Base-by-base conservation (phyloP, 2,888 invertebrate species). In the Stenchaetothrips biformis region DNA sequence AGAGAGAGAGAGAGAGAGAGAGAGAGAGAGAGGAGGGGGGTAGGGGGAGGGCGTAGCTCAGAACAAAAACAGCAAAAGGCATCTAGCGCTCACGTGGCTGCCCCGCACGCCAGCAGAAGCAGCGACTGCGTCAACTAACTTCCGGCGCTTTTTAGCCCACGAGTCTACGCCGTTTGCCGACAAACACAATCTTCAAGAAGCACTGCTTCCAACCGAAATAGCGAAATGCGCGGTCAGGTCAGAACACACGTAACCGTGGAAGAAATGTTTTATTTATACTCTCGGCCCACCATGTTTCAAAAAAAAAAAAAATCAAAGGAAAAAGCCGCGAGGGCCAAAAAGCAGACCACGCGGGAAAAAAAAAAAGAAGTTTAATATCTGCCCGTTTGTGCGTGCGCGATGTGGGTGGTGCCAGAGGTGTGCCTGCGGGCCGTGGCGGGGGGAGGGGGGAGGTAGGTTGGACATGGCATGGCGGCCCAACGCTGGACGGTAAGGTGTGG, bases 361-460 rank as follows among this genome's bases (percentile, higher is more conserved):
- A 53, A 11, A 53, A 11, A 18, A 53, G 13, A 53, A 53, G 53
- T 53, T 53, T 53, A 53, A 53, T 53, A 18, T 53, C 59, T 59
- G 59, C 18, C 16, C 18, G 59, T 59, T 7, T 59, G 59, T 59
- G 11, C 67, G 37, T 37, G 37, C 67, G 67, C 67, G 25, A 74
- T 74, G 67, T 74, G 67, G 67, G 67, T 74, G 67, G 67, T 74
- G 21, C 67, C 2, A 67, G 67, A 21, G 67, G 9, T 21, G 67
- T 25, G 67, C 67, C 67, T 11, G 67, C 67, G 67, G 59, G 18
- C 4, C 6, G 9, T 16, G 67, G 67, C 67, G 67, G 21, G 67
- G n/a, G n/a, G 67, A 21, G 67, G 7, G 67, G 67, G 0, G 67
- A 7, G 67, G 67, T 25, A 7, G 9, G 18, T 11, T 21, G 21